Percentiles rank a stretch among this genome's conserved stretches.
These are phyloP conservation scores for Uloborus diversus DNA, from an alignment of 1,140 invertebrate species.

Conservation along the genomic window DNA sequence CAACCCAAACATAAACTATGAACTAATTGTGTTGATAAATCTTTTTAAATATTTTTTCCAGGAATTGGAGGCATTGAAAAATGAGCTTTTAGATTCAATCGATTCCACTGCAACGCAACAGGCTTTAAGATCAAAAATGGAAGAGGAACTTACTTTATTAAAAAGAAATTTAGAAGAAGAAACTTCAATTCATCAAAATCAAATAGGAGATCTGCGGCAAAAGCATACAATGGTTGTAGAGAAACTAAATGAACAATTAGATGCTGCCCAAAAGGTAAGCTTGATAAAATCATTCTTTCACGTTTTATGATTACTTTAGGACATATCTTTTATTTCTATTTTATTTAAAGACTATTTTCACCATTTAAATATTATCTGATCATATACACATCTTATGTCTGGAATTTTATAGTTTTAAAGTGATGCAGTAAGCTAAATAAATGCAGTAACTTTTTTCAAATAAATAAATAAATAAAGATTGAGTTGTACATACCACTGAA, in stretches of 20 bases:
- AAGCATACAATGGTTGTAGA: slow-evolving; percentile 90
- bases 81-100: slow-evolving; percentile 92
- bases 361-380: too few species aligned
- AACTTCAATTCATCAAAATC: slow-evolving; percentile 80
- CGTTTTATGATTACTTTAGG: too few species aligned
- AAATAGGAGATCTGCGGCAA: slow-evolving; percentile 85
- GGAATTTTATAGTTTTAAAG: too few species aligned
- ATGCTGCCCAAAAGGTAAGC: slow-evolving; percentile 76
- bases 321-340: too few species aligned
- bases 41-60: background rate
- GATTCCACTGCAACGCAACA: slow-evolving; percentile 94
- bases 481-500: too few species aligned
- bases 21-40: background rate
- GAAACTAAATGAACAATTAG: slow-evolving; percentile 88
- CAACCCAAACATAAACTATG: too few species aligned
- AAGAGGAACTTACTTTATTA: slow-evolving; percentile 90
- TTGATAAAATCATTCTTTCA: too few species aligned
- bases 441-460: too few species aligned
- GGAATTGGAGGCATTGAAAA: slow-evolving; percentile 95
- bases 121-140: slow-evolving; percentile 91
- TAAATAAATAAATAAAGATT: too few species aligned
- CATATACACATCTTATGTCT: too few species aligned
- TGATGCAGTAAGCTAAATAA: too few species aligned
- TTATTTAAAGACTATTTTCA: too few species aligned
- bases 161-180: slow-evolving; percentile 93